A percentile compares a stretch with the other conserved stretches of the same genome.
Conservation (phyloP, 2,888 invertebrate species). For the Dolichopus griseipennis region DNA sequence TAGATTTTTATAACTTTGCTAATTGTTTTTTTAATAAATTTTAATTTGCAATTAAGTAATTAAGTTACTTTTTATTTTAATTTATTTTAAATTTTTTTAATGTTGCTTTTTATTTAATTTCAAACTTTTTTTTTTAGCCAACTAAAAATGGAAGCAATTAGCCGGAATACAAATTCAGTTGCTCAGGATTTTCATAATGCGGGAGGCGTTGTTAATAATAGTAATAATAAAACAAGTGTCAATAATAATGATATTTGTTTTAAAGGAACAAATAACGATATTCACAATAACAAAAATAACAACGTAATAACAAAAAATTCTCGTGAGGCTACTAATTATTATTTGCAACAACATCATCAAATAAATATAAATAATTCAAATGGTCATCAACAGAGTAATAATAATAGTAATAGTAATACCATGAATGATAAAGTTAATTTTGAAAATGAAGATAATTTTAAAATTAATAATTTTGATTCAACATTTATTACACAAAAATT, state of each 20-base stretch:
- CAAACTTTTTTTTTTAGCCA: slow-evolving; percentile 30
- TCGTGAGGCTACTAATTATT: slow-evolving; percentile 32
- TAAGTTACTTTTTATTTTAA: no score
- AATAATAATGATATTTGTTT: slow-evolving; percentile 42
- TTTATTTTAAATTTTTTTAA: no score
- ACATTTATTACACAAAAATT: slow-evolving; percentile 18
- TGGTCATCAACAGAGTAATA: slow-evolving; percentile 33
- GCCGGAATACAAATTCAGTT: slow-evolving; percentile 45
- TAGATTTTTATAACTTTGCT: no score
- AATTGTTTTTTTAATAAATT: no score
- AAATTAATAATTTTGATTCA: slow-evolving; percentile 18
- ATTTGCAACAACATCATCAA: slow-evolving; percentile 22
- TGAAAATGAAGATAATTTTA: slow-evolving; percentile 16
- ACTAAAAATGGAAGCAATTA: slow-evolving; percentile 44
- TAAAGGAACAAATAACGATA: slow-evolving; percentile 35
- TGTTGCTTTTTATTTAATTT: no score
- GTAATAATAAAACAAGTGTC: slow-evolving; percentile 38
- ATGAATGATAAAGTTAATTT: slow-evolving; percentile 18
- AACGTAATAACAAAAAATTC: neutral
- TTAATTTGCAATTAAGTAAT: no score
- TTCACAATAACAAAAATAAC: neutral
- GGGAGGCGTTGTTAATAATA: slow-evolving; percentile 44
- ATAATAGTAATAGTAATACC: slow-evolving; percentile 20
- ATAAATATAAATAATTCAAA: neutral
- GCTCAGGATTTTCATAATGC: slow-evolving; percentile 57